These are phyloP conservation scores for Trididemnum miniatum DNA, from an alignment of 23 tunicate genomes.

Conservation along the genomic window DNA sequence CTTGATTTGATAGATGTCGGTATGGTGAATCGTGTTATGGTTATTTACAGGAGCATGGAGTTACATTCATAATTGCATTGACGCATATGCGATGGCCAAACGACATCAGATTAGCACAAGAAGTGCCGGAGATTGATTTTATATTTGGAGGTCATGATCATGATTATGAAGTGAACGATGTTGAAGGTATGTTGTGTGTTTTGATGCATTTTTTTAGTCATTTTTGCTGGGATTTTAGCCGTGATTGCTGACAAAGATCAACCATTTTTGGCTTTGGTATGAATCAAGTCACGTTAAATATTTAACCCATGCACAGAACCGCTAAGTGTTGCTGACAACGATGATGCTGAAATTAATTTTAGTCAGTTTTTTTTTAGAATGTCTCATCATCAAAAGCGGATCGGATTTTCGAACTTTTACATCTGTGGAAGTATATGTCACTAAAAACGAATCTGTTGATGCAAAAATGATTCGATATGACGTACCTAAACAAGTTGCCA, in stretches of 20 bases:
- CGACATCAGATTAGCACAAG: constrained; percentile 63
- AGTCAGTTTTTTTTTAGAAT: constrained; percentile 45
- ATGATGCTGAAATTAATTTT: no score
- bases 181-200: constrained; percentile 53
- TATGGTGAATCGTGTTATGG: no score
- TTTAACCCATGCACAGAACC: no score
- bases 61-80: constrained; percentile 66
- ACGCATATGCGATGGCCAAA: constrained; percentile 98
- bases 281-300: no score
- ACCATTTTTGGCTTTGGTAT: no score
- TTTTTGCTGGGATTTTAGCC: no score
- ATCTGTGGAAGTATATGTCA: constrained; percentile 42
- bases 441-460: constrained; percentile 51
- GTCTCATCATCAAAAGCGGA: constrained; percentile 76
- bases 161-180: constrained; percentile 57
- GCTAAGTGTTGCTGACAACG: no score
- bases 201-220: no score
- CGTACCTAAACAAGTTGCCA: constrained; percentile 27
- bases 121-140: constrained; percentile 72
- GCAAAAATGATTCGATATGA: constrained; percentile 54
- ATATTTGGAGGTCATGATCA: constrained; percentile 96
- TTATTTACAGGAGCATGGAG: constrained; percentile 62
- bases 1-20: no score
- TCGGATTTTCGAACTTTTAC: constrained; percentile 82
- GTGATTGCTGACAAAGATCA: no score